These are phyloP conservation scores for Pionites leucogaster DNA, from an alignment of 2,113 vertebrate species.

Conservation along the genomic window DNA sequence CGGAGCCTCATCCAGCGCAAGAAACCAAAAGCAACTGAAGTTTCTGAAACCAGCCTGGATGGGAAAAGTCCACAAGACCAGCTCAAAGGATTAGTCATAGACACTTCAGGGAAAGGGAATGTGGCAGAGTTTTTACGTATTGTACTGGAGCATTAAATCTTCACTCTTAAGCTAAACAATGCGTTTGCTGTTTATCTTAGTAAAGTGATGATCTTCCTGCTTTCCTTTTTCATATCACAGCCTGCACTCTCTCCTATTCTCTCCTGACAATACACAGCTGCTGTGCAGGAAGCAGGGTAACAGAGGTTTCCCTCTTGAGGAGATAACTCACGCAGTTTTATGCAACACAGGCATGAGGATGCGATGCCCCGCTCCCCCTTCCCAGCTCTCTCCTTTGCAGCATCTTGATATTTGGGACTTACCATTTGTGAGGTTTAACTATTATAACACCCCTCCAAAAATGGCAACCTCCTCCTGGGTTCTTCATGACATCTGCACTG, in stretches of 20 bases:
- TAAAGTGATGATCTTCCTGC: conserved; percentile 62
- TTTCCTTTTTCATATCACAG: not conserved
- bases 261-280: conserved; percentile 45
- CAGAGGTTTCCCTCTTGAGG: not conserved
- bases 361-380: not conserved
- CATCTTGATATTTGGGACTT: not conserved
- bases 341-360: not conserved
- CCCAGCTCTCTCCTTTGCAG: not conserved
- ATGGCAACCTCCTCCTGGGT: not conserved
- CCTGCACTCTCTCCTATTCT: conserved; percentile 14
- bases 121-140: not conserved
- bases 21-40: not conserved
- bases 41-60: not conserved
- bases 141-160: conserved; percentile 8
- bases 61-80: not conserved
- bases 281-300: conserved; percentile 25
- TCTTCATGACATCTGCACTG: not conserved
- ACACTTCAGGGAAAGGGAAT: not conserved
- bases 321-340: not conserved
- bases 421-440: not conserved
- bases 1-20: not conserved
- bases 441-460: not conserved
- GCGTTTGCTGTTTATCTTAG: conserved; percentile 32
- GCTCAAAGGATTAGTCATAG: not conserved
- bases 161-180: conserved; percentile 34